phyloP scores from a whole-genome alignment of 2,888 invertebrate genomes.

The Bursaphelenchus okinawaensis region DNA sequence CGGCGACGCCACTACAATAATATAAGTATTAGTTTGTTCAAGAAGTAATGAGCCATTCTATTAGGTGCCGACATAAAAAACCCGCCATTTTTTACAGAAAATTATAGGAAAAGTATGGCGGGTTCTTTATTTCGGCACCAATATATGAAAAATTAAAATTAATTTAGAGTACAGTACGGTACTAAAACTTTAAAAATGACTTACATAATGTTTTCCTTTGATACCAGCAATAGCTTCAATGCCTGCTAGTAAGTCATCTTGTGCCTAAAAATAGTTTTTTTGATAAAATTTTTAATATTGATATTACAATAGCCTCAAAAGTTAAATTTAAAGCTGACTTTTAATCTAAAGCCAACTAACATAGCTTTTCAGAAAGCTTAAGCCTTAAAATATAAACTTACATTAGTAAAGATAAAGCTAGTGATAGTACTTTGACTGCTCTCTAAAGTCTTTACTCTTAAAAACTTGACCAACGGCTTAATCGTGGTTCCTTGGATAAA shows the following conservation, averaged over 20 bases:
- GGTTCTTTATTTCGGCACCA: too few relatives aligned
- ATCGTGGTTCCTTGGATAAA: slow-evolving; percentile 95
- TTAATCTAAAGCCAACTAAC: slow-evolving; percentile 41
- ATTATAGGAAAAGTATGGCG: too few relatives aligned
- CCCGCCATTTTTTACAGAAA: too few relatives aligned
- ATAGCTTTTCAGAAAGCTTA: neutral
- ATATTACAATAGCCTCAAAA: slow-evolving; percentile 41
- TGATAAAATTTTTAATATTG: neutral
- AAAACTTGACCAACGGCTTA: slow-evolving; percentile 85
- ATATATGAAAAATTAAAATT: too few relatives aligned
- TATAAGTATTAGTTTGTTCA: neutral
- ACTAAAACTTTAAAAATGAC: too few relatives aligned
- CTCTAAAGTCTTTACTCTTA: slow-evolving; percentile 72
- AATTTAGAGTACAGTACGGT: too few relatives aligned
- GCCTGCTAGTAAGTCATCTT: slow-evolving; percentile 50
- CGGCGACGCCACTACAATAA: slow-evolving; percentile 28
- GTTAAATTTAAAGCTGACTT: slow-evolving; percentile 50
- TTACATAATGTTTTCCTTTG: slow-evolving; percentile 35
- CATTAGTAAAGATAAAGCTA: slow-evolving; percentile 21
- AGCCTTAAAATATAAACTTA: slow-evolving; percentile 2
- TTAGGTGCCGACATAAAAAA: too few relatives aligned
- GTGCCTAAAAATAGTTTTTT: slow-evolving; percentile 29
- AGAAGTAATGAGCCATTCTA: too few relatives aligned
- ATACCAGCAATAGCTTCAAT: slow-evolving; percentile 47
- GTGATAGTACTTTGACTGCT: slow-evolving; percentile 21